Base-by-base conservation (phyloP, 2,113 vertebrate genomes). In the Calidris pygmaea region DNA sequence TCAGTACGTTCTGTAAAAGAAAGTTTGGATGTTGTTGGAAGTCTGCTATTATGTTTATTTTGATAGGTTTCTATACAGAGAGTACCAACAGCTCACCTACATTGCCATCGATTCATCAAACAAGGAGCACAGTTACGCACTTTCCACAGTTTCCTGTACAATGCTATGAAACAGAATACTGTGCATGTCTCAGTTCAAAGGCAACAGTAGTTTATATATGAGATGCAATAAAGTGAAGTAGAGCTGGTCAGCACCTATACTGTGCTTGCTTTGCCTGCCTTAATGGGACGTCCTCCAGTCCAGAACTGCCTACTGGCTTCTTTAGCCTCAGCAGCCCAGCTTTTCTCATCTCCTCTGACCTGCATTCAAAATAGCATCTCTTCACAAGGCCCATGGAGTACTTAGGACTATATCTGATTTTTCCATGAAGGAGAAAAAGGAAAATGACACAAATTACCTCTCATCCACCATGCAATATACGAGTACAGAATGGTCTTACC, bases 81-180 rank as follows among this genome's bases (percentile, higher is more conserved):
- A 43, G 15, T 30, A 53, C n/a, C 41, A 84, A 12, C 15, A 77
- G 41, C 50, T 85, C 45, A 29, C 19, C 12, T 55, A 9, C n/a
- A 5, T 4, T n/a, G 7, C 59, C 45, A 73, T 43, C 35, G 37
- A 5, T 39, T 41, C 59, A 41, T n/a, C 55, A 74, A 13, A 60
- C 0, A 2, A 87, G 32, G 10, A 37, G 7, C 32, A 56, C 10
- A 58, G 23, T 63, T 65, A 50, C 0, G 0, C 16, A 8, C 30
- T n/a, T 62, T 72, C 26, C 41, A 52, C 41, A 53, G 30, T 6
- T 63, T 65, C 23, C 27, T 41, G 41, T 37, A 19, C 29, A 62
- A 10, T 14, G 24, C 24, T 87, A 5, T 43, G 48, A 71, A 87
- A 43, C 6, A 39, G 47, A 81, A 10, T 20, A 34, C 0, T 9